These are phyloP conservation scores for Pogona vitticeps DNA, from an alignment of 2,113 vertebrate genomes.

Conservation along the genomic window DNA sequence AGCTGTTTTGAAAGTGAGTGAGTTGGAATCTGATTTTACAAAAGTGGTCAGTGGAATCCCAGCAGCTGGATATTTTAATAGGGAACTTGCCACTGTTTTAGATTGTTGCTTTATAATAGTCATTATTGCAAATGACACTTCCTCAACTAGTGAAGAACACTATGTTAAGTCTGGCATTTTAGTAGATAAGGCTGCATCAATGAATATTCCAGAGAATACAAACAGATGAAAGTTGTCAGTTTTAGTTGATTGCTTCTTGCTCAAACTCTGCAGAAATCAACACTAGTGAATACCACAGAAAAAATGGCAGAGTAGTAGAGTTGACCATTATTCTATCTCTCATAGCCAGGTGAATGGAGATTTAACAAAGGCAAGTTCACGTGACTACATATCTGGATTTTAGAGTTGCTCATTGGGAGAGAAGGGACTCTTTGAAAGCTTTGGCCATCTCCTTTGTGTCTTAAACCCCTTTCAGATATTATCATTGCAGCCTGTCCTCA, in stretches of 20 bases:
- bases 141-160: neutral
- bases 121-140: neutral
- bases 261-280: neutral
- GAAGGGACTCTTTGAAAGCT: neutral
- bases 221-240: neutral
- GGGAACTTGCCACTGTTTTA: neutral
- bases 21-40: neutral
- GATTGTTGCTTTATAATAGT: neutral
- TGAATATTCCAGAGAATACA: neutral
- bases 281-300: no score
- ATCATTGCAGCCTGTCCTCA: neutral
- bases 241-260: neutral
- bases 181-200: conserved; percentile 5
- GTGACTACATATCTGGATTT: neutral
- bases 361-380: neutral
- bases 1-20: neutral
- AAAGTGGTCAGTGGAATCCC: neutral
- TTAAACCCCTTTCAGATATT: neutral
- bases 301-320: neutral
- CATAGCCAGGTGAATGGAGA: neutral
- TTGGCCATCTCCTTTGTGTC: neutral
- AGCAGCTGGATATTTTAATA: neutral
- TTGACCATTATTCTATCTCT: neutral
- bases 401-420: neutral
- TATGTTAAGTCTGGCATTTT: neutral